Conservation (phyloP, 2,888 invertebrate genomes). For the Lordiphosa andalusiaca region DNA sequence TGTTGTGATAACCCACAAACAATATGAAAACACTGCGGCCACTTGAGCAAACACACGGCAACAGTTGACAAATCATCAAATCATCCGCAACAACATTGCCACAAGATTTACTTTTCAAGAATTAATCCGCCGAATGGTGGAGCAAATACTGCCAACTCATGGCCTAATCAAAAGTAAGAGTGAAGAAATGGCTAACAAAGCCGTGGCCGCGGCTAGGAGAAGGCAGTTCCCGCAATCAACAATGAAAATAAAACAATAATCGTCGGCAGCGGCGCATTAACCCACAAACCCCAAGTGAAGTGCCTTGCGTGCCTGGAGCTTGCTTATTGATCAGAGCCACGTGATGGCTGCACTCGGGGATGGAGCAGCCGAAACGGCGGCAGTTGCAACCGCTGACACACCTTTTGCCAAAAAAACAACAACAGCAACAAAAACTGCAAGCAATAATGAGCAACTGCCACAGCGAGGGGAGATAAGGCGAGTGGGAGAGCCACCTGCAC, state of each 20-base stretch:
- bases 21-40: conserved; percentile 13
- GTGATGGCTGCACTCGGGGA: conserved; percentile 46
- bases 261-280: conserved; percentile 65
- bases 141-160: conserved; percentile 52
- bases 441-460: conserved; percentile 69
- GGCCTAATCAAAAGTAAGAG: conserved; percentile 74
- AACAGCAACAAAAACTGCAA: conserved; percentile 21
- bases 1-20: conserved; percentile 62
- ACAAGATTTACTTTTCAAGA: conserved; percentile 71
- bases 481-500: conserved; percentile 62
- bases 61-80: conserved; percentile 67
- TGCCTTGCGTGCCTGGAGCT: conserved; percentile 70
- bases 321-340: conserved; percentile 76
- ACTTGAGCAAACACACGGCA: conserved; percentile 26
- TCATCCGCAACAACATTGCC: conserved; percentile 10
- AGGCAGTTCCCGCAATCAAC: conserved; percentile 51
- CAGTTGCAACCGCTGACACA: conserved; percentile 76
- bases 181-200: conserved; percentile 55
- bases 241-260: conserved; percentile 65
- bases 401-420: conserved; percentile 61
- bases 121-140: conserved; percentile 54
- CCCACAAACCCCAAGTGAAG: conserved; percentile 48
- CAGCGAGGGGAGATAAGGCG: conserved; percentile 48
- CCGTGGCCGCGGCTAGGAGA: conserved; percentile 2
- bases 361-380: conserved; percentile 37